Base-by-base conservation (phyloP, 1,140 invertebrate species). In the Temnothorax longispinosus region DNA sequence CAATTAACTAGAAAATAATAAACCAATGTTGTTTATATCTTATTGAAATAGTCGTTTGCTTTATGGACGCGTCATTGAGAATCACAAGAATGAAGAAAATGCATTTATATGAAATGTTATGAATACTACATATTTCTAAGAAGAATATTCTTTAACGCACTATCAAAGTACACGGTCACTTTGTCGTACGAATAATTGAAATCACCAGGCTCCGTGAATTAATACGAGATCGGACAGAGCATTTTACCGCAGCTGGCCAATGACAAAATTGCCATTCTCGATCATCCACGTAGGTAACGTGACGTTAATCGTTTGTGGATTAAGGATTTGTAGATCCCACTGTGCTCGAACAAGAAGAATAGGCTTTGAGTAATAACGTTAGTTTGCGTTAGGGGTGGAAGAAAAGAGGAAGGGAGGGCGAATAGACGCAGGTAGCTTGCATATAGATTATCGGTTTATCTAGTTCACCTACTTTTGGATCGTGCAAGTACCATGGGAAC, bases 371-470 rank as follows among this genome's bases (percentile, higher is more conserved):
- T 84, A 74, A 76, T 76, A 84, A 84, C 50, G n/a, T 15, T 74
- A 67, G 56, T 85, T 65, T 32, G 82, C 47, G 52, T 65, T 67
- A 8, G 4, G 27, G 27, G 41, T 27, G 27, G 27, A 1, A 1
- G 27, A 27, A 1, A 27, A 27, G 27, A 0, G 27, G 27, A 27
- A 27, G 27, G 27, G 4, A 27, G 41, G 1, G 0, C 38, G n/a
- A 32, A 75, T 84, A 58, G 65, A 69, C 50, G 77, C 21, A 41
- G 50, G 38, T 71, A 60, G 52, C 54, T 35, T n/a, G 52, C 64
- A 69, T 82, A 69, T 81, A 86, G 52, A 74, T 88, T 82, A 90
- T 90, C 56, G 85, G 85, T 90, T 90, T 85, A 90, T 85, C 74
- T 27, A 89, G 88, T 90, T 87, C 58, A 87, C 54, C 86, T 72